phyloP scores from a whole-genome alignment of 30 jellyfish, hydroid and myxozoan species.

The Calvadosia cruxmelitensis region DNA sequence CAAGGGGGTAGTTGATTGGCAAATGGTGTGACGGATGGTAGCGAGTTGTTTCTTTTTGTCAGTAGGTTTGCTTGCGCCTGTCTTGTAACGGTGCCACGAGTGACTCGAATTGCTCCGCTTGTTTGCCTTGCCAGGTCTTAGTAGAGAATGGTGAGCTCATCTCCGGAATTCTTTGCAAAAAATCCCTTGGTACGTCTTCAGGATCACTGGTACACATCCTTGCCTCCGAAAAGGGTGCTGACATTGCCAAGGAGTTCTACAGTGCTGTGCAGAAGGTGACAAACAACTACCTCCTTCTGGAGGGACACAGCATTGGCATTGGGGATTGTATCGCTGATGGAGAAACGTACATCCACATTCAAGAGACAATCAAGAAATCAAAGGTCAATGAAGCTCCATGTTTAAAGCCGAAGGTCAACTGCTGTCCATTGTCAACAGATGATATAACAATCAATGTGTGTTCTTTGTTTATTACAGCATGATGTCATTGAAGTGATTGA shows the following conservation, averaged over 20 bases:
- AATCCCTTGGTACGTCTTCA: slow-evolving; percentile 94
- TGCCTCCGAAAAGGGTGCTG: slow-evolving; percentile 87
- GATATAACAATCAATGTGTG: neutral
- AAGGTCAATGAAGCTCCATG: slow-evolving; percentile 39
- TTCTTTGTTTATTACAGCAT: slow-evolving; percentile 13
- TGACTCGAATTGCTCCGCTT: too few relatives aligned
- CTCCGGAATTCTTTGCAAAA: slow-evolving; percentile 87
- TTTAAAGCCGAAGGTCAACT: too few relatives aligned
- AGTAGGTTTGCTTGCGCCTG: too few relatives aligned
- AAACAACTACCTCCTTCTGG: slow-evolving; percentile 74
- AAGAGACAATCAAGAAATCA: slow-evolving; percentile 66
- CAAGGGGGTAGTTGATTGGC: too few relatives aligned
- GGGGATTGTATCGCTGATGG: slow-evolving; percentile 99
- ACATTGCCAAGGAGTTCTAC: slow-evolving; percentile 78
- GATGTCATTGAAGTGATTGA: slow-evolving; percentile 95
- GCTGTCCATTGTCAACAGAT: too few relatives aligned
- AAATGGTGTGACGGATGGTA: too few relatives aligned
- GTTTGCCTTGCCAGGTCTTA: slow-evolving; percentile 40
- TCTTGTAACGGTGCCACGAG: too few relatives aligned
- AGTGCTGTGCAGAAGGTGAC: slow-evolving; percentile 88
- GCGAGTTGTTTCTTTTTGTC: too few relatives aligned
- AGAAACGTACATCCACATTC: slow-evolving; percentile 90
- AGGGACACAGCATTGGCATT: slow-evolving; percentile 98
- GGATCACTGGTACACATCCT: slow-evolving; percentile 92
- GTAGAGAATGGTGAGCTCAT: slow-evolving; percentile 89